phyloP scores from a whole-genome alignment of 2,797 vertebrate species.

The Holocentrus rufus region DNA sequence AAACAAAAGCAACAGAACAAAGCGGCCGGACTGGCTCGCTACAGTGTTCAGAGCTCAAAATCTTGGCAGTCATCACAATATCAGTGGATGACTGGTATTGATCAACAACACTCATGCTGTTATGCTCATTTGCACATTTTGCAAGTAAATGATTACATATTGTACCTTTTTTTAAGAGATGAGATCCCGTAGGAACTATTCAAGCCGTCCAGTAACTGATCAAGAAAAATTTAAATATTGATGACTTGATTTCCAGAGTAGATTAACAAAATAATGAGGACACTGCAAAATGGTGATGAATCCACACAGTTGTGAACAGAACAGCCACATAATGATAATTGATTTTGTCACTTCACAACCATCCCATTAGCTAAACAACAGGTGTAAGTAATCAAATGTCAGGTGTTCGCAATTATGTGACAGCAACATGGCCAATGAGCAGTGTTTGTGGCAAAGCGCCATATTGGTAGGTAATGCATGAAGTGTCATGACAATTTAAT shows the following conservation, averaged over 20 bases:
- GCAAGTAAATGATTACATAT: no score
- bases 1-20: no score
- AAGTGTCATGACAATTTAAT: constrained; percentile 53
- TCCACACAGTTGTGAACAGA: not conserved
- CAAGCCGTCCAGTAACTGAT: constrained; percentile 65
- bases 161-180: constrained; percentile 25
- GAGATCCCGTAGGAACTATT: constrained; percentile 39
- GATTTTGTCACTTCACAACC: constrained; percentile 36
- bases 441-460: constrained; percentile 22
- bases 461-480: constrained; percentile 43
- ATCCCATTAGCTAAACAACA: constrained; percentile 57
- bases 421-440: constrained; percentile 31
- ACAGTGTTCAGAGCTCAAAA: no score
- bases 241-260: constrained; percentile 57
- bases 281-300: constrained; percentile 10
- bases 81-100: no score
- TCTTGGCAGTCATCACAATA: no score
- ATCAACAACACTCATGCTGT: no score
- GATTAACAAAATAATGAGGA: constrained; percentile 48
- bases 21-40: no score
- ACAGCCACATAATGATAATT: constrained; percentile 29
- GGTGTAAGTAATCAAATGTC: constrained; percentile 63
- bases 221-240: constrained; percentile 69
- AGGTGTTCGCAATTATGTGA: constrained; percentile 69
- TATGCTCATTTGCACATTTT: no score